phyloP scores from a whole-genome alignment of 2,888 invertebrate genomes.

The Nephrocerus scutellatus region DNA sequence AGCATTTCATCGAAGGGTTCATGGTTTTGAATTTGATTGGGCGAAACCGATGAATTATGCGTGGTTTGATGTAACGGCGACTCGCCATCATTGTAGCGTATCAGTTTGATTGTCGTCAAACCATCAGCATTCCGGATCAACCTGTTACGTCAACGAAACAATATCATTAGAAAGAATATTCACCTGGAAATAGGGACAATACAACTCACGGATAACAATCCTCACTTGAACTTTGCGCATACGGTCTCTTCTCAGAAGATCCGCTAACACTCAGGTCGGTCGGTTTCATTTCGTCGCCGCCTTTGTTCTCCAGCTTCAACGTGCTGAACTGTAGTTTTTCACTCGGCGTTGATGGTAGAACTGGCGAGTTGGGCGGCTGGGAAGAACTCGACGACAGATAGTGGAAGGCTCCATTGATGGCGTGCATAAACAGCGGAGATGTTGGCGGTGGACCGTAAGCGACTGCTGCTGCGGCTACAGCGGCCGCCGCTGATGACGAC shows the following conservation, averaged over 20 bases:
- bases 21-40: conserved; percentile 18
- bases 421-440: conserved; percentile 47
- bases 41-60: conserved; percentile 15
- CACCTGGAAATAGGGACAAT: conserved; percentile 1
- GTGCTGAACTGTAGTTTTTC: conserved; percentile 45
- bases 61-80: conserved; percentile 5
- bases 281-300: conserved; percentile 57
- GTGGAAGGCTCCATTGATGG: conserved; percentile 45
- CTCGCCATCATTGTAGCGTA: conserved; percentile 40
- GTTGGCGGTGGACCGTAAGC: conserved; percentile 45
- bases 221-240: conserved; percentile 30
- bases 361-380: conserved; percentile 44
- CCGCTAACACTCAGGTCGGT: conserved; percentile 58
- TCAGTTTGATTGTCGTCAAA: conserved; percentile 46
- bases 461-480: conserved; percentile 37
- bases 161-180: conserved; percentile 1
- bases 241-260: conserved; percentile 28
- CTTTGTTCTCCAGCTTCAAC: conserved; percentile 43
- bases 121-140: conserved; percentile 48
- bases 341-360: conserved; percentile 32
- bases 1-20: conserved; percentile 22
- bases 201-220: conserved; percentile 47
- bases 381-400: conserved; percentile 41
- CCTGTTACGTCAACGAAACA: conserved; percentile 25
- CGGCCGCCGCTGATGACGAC: conserved; percentile 40